phyloP scores from a whole-genome alignment of 2,113 vertebrate species.

The Ictidomys tridecemlineatus region DNA sequence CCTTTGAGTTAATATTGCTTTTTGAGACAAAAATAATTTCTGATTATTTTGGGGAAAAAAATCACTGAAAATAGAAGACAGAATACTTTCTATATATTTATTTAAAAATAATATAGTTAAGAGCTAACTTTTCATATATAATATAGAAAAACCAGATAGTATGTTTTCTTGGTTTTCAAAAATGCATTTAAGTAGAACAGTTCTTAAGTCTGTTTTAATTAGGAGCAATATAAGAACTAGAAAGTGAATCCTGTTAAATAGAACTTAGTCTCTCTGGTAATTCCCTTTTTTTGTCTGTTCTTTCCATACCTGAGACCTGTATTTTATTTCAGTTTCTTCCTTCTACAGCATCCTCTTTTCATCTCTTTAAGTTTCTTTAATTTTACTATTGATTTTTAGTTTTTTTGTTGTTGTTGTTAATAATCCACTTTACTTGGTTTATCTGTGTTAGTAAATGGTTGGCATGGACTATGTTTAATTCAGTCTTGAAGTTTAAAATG shows the following conservation, averaged over 20 bases:
- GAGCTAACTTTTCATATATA: not conserved
- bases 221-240: not conserved
- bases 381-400: not conserved
- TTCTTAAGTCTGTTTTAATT: not conserved
- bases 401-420: not conserved
- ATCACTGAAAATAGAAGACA: not conserved
- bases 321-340: not conserved
- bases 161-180: not conserved
- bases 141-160: not conserved
- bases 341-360: not conserved
- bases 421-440: not conserved
- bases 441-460: slow-evolving; percentile 23
- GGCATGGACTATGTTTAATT: not conserved
- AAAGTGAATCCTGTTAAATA: not conserved
- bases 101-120: slow-evolving; percentile 20
- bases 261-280: not conserved
- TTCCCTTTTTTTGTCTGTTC: not conserved
- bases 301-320: not conserved
- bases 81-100: not conserved
- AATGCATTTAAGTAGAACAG: not conserved
- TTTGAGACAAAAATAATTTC: slow-evolving; percentile 24
- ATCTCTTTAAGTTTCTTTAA: not conserved
- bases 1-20: not conserved
- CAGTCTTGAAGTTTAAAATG: slow-evolving; percentile 20
- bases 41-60: not conserved